phyloP scores from a whole-genome alignment of 2,888 invertebrate genomes.

The Octodonta nipae region DNA sequence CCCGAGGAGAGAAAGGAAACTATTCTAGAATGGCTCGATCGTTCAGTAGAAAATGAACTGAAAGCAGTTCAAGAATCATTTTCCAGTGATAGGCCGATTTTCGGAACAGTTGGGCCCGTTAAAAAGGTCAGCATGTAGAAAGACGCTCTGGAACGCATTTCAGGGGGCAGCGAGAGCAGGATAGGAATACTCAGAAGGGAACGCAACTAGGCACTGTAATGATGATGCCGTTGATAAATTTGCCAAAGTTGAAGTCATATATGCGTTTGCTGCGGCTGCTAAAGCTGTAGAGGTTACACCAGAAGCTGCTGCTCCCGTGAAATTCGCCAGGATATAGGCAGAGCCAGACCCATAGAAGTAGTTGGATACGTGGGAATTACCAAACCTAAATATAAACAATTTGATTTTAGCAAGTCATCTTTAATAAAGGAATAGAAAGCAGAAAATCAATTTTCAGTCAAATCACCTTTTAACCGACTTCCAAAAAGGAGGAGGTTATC shows the following conservation, averaged over 20 bases:
- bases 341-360: too few species aligned
- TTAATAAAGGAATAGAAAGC: too few species aligned
- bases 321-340: too few species aligned
- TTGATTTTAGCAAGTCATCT: too few species aligned
- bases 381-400: too few species aligned
- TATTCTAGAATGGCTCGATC: slow-evolving; percentile 24
- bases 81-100: not conserved
- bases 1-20: slow-evolving; percentile 14
- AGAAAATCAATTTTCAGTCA: too few species aligned
- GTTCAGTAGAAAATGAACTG: slow-evolving; percentile 25
- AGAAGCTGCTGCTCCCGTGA: too few species aligned
- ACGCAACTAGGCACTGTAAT: slow-evolving; percentile 30
- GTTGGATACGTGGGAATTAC: too few species aligned
- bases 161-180: slow-evolving; percentile 26
- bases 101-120: slow-evolving; percentile 3
- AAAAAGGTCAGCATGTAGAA: slow-evolving; percentile 13
- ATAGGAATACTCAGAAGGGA: slow-evolving; percentile 26
- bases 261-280: slow-evolving; percentile 35
- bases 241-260: slow-evolving; percentile 36
- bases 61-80: slow-evolving; percentile 18
- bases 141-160: slow-evolving; percentile 17
- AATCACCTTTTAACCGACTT: too few species aligned
- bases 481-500: too few species aligned
- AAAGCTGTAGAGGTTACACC: slow-evolving; percentile 36
- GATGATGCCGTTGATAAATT: slow-evolving; percentile 33